A percentile compares a stretch with the other conserved stretches of the same genome.
phyloP scores from a whole-genome alignment of 2,888 invertebrate species.

The Cecidostiba fungosa region DNA sequence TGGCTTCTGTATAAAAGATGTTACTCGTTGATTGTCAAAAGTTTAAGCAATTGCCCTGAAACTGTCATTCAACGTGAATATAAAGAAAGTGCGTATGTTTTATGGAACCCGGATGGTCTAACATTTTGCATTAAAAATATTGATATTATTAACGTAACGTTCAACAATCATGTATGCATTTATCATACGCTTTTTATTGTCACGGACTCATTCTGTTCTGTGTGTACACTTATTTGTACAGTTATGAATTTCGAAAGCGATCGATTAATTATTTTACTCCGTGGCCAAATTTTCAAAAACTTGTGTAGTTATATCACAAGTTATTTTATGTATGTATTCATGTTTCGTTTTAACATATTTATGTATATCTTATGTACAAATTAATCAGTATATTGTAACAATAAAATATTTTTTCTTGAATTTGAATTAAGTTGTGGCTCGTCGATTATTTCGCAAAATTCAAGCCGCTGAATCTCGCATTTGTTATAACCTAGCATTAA shows the following conservation, averaged over 20 bases:
- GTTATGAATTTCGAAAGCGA: conserved; percentile 41
- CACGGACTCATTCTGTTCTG: conserved; percentile 38
- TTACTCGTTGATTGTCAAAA: conserved; percentile 61
- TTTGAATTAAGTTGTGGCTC: background rate
- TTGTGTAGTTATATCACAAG: conserved; percentile 28
- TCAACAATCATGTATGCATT: conserved; percentile 21
- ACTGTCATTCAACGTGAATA: conserved; percentile 32
- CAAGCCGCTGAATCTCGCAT: background rate
- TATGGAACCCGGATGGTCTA: conserved; percentile 47
- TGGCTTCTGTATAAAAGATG: conserved; percentile 42
- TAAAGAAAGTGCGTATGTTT: conserved; percentile 29
- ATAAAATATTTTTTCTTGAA: conserved; percentile 50
- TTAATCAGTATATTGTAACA: conserved; percentile 51
- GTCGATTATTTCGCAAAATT: background rate
- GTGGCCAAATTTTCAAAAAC: conserved; percentile 51
- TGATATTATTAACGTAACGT: conserved; percentile 58
- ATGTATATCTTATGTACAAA: conserved; percentile 55
- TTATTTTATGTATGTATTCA: conserved; percentile 44
- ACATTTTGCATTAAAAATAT: conserved; percentile 49
- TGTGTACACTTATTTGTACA: conserved; percentile 51
- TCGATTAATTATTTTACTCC: conserved; percentile 31
- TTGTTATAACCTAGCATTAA: conserved; percentile 26
- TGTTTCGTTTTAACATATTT: conserved; percentile 46
- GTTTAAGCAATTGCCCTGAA: conserved; percentile 45
- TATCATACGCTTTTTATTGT: conserved; percentile 41